These are phyloP conservation scores for Megaceryle alcyon DNA, from an alignment of 2,797 vertebrate species.

Conservation along the genomic window DNA sequence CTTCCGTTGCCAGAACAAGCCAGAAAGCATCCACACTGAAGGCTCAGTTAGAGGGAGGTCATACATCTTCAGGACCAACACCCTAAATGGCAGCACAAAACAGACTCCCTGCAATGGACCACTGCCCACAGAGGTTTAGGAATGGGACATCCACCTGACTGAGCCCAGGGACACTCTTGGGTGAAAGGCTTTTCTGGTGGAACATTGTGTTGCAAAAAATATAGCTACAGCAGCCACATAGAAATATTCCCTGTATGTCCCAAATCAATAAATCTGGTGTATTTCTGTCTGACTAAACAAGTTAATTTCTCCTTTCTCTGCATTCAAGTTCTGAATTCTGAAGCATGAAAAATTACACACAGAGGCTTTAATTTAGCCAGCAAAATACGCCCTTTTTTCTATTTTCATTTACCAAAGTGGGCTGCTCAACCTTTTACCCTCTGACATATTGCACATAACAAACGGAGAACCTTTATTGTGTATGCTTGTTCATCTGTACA, in stretches of 20 bases:
- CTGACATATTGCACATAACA: not conserved
- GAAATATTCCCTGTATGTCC: constrained; percentile 37
- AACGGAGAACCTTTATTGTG: not conserved
- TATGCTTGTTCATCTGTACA: not conserved
- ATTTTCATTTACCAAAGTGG: not conserved
- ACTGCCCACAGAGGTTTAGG: constrained; percentile 86
- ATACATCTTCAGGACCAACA: constrained; percentile 76
- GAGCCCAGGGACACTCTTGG: not conserved
- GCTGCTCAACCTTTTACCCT: not conserved
- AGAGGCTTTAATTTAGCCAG: not conserved
- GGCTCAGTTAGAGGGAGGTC: constrained; percentile 88
- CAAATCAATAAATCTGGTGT: constrained; percentile 43
- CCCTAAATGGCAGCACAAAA: constrained; percentile 80
- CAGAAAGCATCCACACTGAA: constrained; percentile 85
- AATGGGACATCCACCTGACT: not conserved
- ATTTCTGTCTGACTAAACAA: constrained; percentile 34
- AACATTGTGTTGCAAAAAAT: not conserved
- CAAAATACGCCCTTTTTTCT: not conserved
- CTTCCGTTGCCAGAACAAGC: constrained; percentile 89
- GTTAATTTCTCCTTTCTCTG: not conserved
- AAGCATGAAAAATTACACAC: not conserved
- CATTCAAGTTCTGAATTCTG: not conserved
- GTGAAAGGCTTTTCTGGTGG: not conserved
- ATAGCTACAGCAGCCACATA: not conserved
- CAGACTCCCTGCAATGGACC: constrained; percentile 77